These are phyloP conservation scores for Montipora sp. DNA, from an alignment of 64 coral and sea anemone genomes.

Conservation along the genomic window DNA sequence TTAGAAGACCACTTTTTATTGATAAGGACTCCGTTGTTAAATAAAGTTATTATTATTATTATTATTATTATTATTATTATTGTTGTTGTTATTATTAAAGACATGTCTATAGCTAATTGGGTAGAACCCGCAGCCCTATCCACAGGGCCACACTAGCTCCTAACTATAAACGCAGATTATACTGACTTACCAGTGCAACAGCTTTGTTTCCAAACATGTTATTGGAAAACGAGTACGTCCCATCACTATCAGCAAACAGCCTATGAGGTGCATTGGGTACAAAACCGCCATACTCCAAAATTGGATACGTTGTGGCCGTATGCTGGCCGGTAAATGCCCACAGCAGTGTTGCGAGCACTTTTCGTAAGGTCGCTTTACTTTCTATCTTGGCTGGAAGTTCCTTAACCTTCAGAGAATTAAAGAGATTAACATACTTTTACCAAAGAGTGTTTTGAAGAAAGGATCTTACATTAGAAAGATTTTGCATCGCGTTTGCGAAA, in stretches of 20 bases:
- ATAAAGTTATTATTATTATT: too few species aligned
- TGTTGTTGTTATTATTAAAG: too few species aligned
- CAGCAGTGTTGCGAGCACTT: conserved; percentile 65
- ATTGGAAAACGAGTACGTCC: conserved; percentile 66
- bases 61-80: too few species aligned
- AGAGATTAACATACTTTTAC: neutral
- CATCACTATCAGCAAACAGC: conserved; percentile 79
- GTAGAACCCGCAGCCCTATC: too few species aligned
- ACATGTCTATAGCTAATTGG: too few species aligned
- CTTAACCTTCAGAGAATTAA: conserved; percentile 54
- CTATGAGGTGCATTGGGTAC: conserved; percentile 93
- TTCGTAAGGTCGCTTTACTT: conserved; percentile 36
- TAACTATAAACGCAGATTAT: too few species aligned
- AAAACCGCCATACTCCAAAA: conserved; percentile 90
- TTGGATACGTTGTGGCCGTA: conserved; percentile 81
- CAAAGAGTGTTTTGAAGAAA: too few species aligned
- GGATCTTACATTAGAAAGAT: too few species aligned
- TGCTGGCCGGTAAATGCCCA: conserved; percentile 90
- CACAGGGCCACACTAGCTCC: too few species aligned
- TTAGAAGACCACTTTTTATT: too few species aligned
- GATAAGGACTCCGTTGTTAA: too few species aligned
- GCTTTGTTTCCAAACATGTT: conserved; percentile 99
- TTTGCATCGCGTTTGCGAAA: too few species aligned
- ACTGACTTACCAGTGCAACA: conserved; percentile 78
- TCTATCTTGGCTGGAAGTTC: conserved; percentile 77